A percentile compares a stretch with the other conserved stretches of the same genome.
These are phyloP conservation scores for Drosophila eugracilis DNA, from an alignment of 1,140 invertebrate species.

Conservation along the genomic window DNA sequence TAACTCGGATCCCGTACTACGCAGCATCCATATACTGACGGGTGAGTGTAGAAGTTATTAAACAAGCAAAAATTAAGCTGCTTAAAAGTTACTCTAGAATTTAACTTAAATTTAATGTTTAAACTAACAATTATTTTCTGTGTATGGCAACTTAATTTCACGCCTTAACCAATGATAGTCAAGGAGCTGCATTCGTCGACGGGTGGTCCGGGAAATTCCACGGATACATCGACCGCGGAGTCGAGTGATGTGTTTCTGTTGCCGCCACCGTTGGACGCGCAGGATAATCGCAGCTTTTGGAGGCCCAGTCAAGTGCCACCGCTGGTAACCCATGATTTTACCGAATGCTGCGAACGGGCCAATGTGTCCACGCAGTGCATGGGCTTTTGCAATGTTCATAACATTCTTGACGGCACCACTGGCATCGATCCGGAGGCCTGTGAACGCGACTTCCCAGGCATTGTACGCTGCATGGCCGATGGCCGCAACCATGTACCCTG, in stretches of 20 bases:
- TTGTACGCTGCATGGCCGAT: slow-evolving; percentile 91
- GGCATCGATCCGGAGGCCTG: slow-evolving; percentile 92
- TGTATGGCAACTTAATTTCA: slow-evolving; percentile 8
- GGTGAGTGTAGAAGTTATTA: slow-evolving; percentile 87
- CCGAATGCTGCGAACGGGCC: slow-evolving; percentile 89
- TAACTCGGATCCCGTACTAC: slow-evolving; percentile 91
- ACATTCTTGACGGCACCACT: slow-evolving; percentile 91
- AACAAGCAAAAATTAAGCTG: too few relatives aligned
- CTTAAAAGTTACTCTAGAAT: neutral
- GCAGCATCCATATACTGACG: slow-evolving; percentile 90
- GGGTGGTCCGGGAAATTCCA: slow-evolving; percentile 61
- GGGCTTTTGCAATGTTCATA: slow-evolving; percentile 93
- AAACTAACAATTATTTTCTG: neutral
- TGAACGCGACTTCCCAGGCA: slow-evolving; percentile 90
- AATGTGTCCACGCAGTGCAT: slow-evolving; percentile 90
- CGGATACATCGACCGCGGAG: slow-evolving; percentile 80
- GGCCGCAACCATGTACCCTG: slow-evolving; percentile 93
- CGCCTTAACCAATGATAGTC: slow-evolving; percentile 47
- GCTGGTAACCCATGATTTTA: slow-evolving; percentile 89
- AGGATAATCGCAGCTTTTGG: slow-evolving; percentile 83
- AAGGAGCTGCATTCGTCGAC: slow-evolving; percentile 79
- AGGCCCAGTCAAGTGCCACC: slow-evolving; percentile 64
- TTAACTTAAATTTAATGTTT: neutral
- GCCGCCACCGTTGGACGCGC: slow-evolving; percentile 81
- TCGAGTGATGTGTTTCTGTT: slow-evolving; percentile 85